Base-by-base conservation (phyloP, 2,888 invertebrate genomes). In the Acleris sparsana region DNA sequence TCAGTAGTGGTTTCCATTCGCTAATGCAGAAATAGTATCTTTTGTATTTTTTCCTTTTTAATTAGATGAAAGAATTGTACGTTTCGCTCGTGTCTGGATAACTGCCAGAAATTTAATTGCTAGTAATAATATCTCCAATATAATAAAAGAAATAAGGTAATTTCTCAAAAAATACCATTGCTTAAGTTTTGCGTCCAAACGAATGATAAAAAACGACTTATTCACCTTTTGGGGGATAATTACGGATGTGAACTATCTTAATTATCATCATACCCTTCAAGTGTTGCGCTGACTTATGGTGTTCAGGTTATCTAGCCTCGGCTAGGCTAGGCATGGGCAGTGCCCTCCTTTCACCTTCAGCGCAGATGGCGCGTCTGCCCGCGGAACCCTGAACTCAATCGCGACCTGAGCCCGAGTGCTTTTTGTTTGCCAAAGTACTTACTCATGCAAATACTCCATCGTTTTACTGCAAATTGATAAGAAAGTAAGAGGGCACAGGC, bases 341-440 rank as follows among this genome's bases (percentile, higher is more conserved):
- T 82, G 84, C 78, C 83, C 86, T 85, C 83, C 81, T 82, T 84
- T 86, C 81, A 82, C 85, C 84, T 81, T 82, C 69, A 65, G 63
- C 68, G 69, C 58, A 63, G 61, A 63, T 64, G 67, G 69, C 53
- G 67, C 68, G 65, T 67, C 71, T 69, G 75, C 74, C 73, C 73
- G 68, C 67, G 73, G 72, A 76, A 73, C 81, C 82, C 78, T 82
- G 82, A 82, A 80, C 79, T 74, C 78, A 62, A 62, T 66, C 46
- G 56, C 61, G 61, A 62, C 61, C 61, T 39, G 55, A 53, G 55
- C 60, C 59, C 51, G 39, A 39, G 39, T 57, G 62, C 22, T 16
- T 33, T 33, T 66, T 60, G 18, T 44, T 55, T 53, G 49, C 59
- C 16, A 20, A 60, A 60, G 17, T 49, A 44, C 60, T 60, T 48